Evolutionary conservation across 2,888 invertebrate species (phyloP).

Genomic region (Portevinia maculata): DNA sequence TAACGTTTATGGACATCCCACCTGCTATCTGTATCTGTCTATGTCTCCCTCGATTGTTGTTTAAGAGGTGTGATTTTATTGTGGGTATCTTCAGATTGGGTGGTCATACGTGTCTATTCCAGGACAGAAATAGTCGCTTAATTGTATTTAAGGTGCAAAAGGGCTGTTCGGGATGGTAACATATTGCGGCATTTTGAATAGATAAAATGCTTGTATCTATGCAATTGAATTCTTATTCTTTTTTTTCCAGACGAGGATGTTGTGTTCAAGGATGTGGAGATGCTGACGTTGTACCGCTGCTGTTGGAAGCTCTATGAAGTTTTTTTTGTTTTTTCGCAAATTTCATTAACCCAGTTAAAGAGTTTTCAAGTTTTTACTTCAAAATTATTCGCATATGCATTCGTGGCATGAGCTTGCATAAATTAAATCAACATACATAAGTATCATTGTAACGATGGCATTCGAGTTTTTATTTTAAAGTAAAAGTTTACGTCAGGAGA

Average conservation of each 20-base stretch:
- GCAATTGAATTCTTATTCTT: slow-evolving; percentile 32
- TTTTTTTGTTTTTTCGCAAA: not conserved
- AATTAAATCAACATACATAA: not conserved
- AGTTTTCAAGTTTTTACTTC: not conserved
- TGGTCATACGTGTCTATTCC: slow-evolving; percentile 64
- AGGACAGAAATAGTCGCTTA: slow-evolving; percentile 56
- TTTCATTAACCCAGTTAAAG: slow-evolving; percentile 2
- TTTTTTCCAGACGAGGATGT: slow-evolving; percentile 44
- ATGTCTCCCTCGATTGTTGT: slow-evolving; percentile 9
- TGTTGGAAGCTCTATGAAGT: not conserved
- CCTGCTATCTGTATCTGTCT: slow-evolving; percentile 58
- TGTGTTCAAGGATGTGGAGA: not conserved
- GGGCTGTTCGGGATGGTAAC: slow-evolving; percentile 19
- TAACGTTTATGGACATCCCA: slow-evolving; percentile 60
- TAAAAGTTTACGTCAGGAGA: not conserved
- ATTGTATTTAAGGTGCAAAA: slow-evolving; percentile 35
- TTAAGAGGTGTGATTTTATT: slow-evolving; percentile 38
- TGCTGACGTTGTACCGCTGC: not conserved
- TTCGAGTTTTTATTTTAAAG: not conserved
- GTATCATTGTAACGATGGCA: slow-evolving; percentile 1
- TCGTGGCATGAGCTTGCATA: not conserved
- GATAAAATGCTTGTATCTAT: slow-evolving; percentile 21
- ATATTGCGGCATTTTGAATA: slow-evolving; percentile 58
- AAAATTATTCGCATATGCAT: not conserved
- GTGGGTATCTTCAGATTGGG: slow-evolving; percentile 35